Conservation (phyloP, 2,888 invertebrate species). For the Orchestes rusci region DNA sequence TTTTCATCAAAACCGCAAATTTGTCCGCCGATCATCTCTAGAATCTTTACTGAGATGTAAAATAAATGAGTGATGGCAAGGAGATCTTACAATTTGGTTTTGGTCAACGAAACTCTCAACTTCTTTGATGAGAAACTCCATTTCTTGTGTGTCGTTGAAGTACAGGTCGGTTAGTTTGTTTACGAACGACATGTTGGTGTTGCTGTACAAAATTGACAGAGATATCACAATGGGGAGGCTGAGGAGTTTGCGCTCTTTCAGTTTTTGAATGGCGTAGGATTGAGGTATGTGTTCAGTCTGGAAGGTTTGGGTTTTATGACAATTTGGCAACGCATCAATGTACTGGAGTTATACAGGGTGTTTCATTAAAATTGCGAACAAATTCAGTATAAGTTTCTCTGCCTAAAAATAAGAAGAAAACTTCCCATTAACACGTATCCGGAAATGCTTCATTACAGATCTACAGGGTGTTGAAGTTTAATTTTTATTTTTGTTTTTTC, state of each 20-base stretch:
- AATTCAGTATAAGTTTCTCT: too few species aligned
- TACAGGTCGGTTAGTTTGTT: constrained; percentile 34
- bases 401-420: too few species aligned
- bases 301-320: constrained; percentile 24
- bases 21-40: constrained; percentile 38
- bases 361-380: too few species aligned
- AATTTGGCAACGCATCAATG: too few species aligned
- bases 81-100: constrained; percentile 34
- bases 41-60: too few species aligned
- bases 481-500: too few species aligned
- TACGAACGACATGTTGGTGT: constrained; percentile 34
- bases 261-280: constrained; percentile 32
- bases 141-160: constrained; percentile 31
- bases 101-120: constrained; percentile 36
- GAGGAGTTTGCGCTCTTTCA: constrained; percentile 36
- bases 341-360: too few species aligned
- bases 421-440: too few species aligned
- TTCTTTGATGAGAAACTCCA: constrained; percentile 34
- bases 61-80: too few species aligned
- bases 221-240: constrained; percentile 37
- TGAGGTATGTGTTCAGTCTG: constrained; percentile 39
- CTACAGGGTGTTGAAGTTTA: too few species aligned
- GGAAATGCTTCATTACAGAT: too few species aligned
- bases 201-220: constrained; percentile 35
- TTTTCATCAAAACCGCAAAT: constrained; percentile 36